phyloP scores from a whole-genome alignment of 2,113 vertebrate genomes.

The Apeltes quadracus region DNA sequence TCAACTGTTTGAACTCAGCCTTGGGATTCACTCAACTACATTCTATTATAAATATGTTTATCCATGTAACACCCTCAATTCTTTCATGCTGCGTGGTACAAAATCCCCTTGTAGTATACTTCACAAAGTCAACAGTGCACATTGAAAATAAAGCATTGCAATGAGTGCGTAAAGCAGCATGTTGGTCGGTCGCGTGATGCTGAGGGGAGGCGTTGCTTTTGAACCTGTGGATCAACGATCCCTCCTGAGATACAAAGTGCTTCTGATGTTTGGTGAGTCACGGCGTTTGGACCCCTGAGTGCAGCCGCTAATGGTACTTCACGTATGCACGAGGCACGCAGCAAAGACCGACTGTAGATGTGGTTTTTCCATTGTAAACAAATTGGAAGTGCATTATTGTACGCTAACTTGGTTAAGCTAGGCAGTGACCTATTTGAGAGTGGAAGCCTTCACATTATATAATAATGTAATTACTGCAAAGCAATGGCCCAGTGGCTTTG shows the following conservation, averaged over 20 bases:
- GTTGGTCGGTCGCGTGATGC: conserved; percentile 17
- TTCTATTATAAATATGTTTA: neutral
- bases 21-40: neutral
- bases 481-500: conserved; percentile 10
- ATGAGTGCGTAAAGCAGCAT: neutral
- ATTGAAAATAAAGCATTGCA: conserved; percentile 15
- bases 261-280: conserved; percentile 50
- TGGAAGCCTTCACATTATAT: neutral
- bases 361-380: conserved; percentile 23
- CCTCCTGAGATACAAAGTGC: conserved; percentile 21
- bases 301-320: too few relatives aligned
- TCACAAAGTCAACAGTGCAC: conserved; percentile 6
- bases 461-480: conserved; percentile 24
- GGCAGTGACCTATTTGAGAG: conserved; percentile 20
- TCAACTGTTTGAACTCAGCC: neutral
- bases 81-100: neutral
- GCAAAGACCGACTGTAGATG: conserved; percentile 14
- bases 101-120: conserved; percentile 1
- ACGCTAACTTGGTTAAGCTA: conserved; percentile 9
- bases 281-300: conserved; percentile 41
- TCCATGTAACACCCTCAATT: neutral
- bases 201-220: conserved; percentile 9
- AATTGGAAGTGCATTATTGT: conserved; percentile 30
- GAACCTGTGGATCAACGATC: conserved; percentile 17
- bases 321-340: conserved; percentile 4